Evolutionary conservation across 2,888 invertebrate species (phyloP), one percentile per base, ranked within the genome.

Genomic region (Hybos culiciformis): DNA sequence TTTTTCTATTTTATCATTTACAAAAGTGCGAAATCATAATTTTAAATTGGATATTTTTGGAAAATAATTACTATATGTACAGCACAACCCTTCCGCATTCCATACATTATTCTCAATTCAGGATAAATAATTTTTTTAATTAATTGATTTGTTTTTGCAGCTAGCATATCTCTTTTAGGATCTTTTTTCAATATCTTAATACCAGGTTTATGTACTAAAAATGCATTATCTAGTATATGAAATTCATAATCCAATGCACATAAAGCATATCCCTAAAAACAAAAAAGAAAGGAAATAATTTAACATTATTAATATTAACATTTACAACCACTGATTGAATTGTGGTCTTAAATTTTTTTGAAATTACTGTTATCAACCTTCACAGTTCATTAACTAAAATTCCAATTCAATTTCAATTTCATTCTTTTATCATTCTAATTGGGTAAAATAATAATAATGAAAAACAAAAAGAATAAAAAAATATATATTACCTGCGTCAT

Each of bases 231-330:
- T 57, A 90, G 65, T 51, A 88, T 85, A 66, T 85, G 78, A 62
- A 88, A 86, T 57, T 88, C 85, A 66, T 88, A 90, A 64, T 87
- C 80, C 60, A 83, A 70, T 26, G 85, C 82, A 66, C 88, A 88
- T 47, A 90, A 72, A 39, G 83, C 76, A 64, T 84, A 88, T 50
- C 85, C 86, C 86, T 87, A 72, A 18, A 61, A 56, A 46, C 47
- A 46, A 26, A 20, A 38, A 37, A 9, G 14, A 12, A 31, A 21
- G 39, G 24, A n/a, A n/a, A n/a, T n/a, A n/a, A n/a, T n/a, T n/a
- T n/a, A n/a, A n/a, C n/a, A n/a, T n/a, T n/a, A n/a, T n/a, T n/a
- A n/a, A n/a, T n/a, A n/a, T n/a, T n/a, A n/a, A n/a, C n/a, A n/a
- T n/a, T n/a, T n/a, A n/a, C n/a, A n/a, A n/a, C n/a, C n/a, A n/a